A percentile compares a stretch with the other conserved stretches of the same genome.
phyloP scores from a whole-genome alignment of 2,888 invertebrate species.

The Eristalinus aeneus region DNA sequence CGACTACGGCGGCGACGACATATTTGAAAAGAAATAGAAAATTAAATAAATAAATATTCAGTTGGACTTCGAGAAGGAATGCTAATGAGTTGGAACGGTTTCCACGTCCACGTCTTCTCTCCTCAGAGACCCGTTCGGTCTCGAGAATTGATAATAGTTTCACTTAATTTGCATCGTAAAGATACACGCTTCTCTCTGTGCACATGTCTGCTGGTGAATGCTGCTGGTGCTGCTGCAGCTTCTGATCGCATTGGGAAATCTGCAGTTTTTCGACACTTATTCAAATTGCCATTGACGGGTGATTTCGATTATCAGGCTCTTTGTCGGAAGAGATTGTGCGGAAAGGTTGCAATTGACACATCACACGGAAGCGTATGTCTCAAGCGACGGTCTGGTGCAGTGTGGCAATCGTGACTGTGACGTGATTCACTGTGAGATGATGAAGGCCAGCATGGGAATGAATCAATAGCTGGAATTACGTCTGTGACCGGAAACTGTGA shows the following conservation, averaged over 20 bases:
- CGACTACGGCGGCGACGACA: background rate
- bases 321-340: background rate
- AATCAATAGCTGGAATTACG: background rate
- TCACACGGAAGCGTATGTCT: background rate
- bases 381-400: background rate
- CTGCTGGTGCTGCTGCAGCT: background rate
- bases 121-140: slow-evolving; percentile 19
- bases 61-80: slow-evolving; percentile 30
- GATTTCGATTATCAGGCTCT: background rate
- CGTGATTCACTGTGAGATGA: background rate
- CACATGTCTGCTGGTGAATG: background rate
- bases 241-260: background rate
- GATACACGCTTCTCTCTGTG: background rate
- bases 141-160: slow-evolving; percentile 34
- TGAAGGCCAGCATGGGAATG: background rate
- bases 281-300: background rate
- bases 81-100: slow-evolving; percentile 37
- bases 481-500: background rate
- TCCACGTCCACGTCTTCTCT: background rate
- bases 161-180: slow-evolving; percentile 42
- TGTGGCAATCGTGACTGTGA: background rate
- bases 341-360: background rate
- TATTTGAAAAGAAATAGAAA: slow-evolving; percentile 9
- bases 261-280: background rate
- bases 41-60: slow-evolving; percentile 29